Percentiles rank a stretch among this genome's conserved stretches.
Conservation (phyloP, 2,888 invertebrate genomes). For the Agrochola lychnidis region DNA sequence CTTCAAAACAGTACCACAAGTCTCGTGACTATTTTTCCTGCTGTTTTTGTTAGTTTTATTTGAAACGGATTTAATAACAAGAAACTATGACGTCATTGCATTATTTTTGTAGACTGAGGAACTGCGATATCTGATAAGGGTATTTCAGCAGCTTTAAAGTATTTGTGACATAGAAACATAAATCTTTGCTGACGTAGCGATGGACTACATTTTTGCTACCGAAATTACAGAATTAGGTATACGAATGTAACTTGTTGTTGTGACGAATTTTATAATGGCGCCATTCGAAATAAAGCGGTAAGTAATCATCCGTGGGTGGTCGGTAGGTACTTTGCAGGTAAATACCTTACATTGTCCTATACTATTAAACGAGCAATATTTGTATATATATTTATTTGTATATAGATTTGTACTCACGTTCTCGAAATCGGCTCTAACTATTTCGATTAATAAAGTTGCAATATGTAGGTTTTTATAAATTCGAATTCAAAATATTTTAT, state of each 20-base stretch:
- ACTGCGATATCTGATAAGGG: conserved; percentile 60
- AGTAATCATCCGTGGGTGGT: neutral
- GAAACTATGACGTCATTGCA: conserved; percentile 45
- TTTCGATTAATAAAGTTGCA: no score
- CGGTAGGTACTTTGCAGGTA: neutral
- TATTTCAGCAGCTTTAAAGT: conserved; percentile 54
- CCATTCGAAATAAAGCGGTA: conserved; percentile 17
- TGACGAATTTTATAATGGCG: neutral
- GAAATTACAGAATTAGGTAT: conserved; percentile 4
- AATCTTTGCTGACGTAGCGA: conserved; percentile 17
- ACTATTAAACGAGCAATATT: no score
- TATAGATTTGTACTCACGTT: no score
- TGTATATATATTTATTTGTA: no score
- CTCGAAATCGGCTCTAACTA: no score
- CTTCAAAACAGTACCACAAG: neutral
- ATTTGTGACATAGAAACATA: conserved; percentile 41
- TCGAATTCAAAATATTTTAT: no score
- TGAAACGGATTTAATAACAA: conserved; percentile 39
- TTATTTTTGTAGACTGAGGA: conserved; percentile 46
- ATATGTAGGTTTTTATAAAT: no score
- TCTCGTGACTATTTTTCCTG: conserved; percentile 26
- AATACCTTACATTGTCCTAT: conserved; percentile 7
- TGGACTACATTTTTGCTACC: conserved; percentile 6
- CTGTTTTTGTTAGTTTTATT: conserved; percentile 38
- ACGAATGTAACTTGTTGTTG: neutral